Conservation (phyloP, 2,113 vertebrate genomes). For the Larimichthys crocea region DNA sequence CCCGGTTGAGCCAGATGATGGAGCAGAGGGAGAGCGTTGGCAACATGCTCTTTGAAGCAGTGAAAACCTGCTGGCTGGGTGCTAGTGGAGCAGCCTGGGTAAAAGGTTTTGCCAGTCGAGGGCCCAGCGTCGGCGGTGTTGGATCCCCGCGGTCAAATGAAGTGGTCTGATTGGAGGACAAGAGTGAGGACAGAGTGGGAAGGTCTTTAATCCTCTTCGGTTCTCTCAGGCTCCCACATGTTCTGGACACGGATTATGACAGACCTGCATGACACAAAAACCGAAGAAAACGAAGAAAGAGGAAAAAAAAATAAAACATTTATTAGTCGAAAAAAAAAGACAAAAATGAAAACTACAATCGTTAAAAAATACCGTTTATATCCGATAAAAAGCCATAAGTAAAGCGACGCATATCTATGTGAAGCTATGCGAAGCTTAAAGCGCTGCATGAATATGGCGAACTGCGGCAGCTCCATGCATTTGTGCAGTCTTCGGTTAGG, state of each 20-base stretch:
- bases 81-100: conserved; percentile 48
- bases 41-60: conserved; percentile 89
- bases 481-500: conserved; percentile 65
- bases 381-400: background rate
- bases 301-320: background rate
- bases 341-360: background rate
- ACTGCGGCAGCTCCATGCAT: conserved; percentile 65
- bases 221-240: conserved; percentile 55
- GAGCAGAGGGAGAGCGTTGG: conserved; percentile 88
- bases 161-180: conserved; percentile 55
- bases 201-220: conserved; percentile 61
- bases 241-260: conserved; percentile 56
- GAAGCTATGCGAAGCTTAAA: conserved; percentile 45
- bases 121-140: conserved; percentile 27
- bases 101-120: conserved; percentile 36
- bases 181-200: conserved; percentile 33
- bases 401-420: conserved; percentile 5
- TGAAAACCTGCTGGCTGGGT: conserved; percentile 63
- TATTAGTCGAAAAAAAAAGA: background rate
- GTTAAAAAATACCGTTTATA: background rate
- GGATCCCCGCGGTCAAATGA: conserved; percentile 37
- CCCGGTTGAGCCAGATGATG: conserved; percentile 90
- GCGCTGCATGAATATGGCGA: conserved; percentile 74
- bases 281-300: background rate
- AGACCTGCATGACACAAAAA: conserved; percentile 54